Evolutionary conservation across 2,797 vertebrate species (phyloP), one percentile per base, ranked within the genome.

Genomic region (Morelia viridis): DNA sequence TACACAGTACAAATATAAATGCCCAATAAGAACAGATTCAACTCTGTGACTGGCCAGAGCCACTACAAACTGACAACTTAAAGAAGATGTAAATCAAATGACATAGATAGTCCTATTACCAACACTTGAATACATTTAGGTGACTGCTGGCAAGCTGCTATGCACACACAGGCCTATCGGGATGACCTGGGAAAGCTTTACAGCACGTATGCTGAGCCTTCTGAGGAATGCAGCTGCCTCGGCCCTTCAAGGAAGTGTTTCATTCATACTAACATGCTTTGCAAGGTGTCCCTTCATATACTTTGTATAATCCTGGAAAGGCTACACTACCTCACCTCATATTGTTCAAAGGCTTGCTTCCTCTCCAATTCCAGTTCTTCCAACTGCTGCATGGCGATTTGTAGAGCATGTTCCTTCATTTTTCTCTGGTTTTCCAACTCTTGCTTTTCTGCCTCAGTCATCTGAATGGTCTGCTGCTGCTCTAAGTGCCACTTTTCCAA

Each of bases 371-470:
- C 98, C 65, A 99, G 98, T 92, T 97, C 97, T 1, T 98, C 98
- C 96, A 99, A 98, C 91, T 99, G 99, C 15, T 95, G 89, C 99
- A 99, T 98, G n/a, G 99, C 99, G 0, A 97, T 98, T 93, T 99
- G 97, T 91, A 99, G 97, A 11, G 98, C 99, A 0, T 0, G 96
- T 65, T 99, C 99, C 91, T 99, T 99, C 90, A 97, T 95, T 93
- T 97, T 85, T 0, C 98, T 98, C 95, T 99, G 97, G 83, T 97
- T 98, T 97, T 99, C 98, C 96, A 99, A 96, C 96, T 99, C 98
- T 97, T 98, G 97, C 95, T 99, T 99, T 97, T 99, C 99, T 0
- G 98, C 99, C 95, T 99, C 98, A 0, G 99, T 99, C 94, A 98
- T 97, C 6, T 98, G 98, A 95, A 99, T 99, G 94, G 98, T 97